Conservation (phyloP, 2,797 vertebrate genomes). For the Borostomias antarcticus region DNA sequence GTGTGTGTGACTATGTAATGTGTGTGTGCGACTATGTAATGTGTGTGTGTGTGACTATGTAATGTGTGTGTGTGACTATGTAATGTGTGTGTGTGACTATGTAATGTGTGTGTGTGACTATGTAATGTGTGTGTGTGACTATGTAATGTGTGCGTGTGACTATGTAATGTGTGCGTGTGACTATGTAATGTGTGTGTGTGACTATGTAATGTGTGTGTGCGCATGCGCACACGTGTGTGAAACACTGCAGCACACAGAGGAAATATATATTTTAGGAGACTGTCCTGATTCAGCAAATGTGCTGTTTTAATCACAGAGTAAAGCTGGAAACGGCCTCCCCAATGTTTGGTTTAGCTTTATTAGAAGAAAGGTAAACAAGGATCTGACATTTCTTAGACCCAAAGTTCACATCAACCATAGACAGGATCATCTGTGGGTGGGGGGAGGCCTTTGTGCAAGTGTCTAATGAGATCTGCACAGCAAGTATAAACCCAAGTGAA, state of each 20-base stretch:
- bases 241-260: conserved; percentile 22
- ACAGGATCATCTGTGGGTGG: neutral
- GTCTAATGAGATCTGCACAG: neutral
- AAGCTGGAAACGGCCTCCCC: conserved; percentile 46
- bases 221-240: conserved; percentile 14
- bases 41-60: neutral
- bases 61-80: conserved; percentile 6
- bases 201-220: no score
- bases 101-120: neutral
- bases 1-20: no score
- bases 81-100: no score
- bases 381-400: conserved; percentile 37
- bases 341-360: conserved; percentile 59
- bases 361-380: conserved; percentile 48
- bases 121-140: no score
- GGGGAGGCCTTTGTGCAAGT: conserved; percentile 6
- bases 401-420: conserved; percentile 24
- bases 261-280: conserved; percentile 33
- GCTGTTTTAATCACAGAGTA: conserved; percentile 55
- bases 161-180: neutral
- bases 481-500: neutral
- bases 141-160: neutral
- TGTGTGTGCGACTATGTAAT: no score
- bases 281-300: conserved; percentile 55
- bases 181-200: no score